Evolutionary conservation across 2,797 vertebrate genomes (phyloP).

Genomic region (Sebastes goodei): DNA sequence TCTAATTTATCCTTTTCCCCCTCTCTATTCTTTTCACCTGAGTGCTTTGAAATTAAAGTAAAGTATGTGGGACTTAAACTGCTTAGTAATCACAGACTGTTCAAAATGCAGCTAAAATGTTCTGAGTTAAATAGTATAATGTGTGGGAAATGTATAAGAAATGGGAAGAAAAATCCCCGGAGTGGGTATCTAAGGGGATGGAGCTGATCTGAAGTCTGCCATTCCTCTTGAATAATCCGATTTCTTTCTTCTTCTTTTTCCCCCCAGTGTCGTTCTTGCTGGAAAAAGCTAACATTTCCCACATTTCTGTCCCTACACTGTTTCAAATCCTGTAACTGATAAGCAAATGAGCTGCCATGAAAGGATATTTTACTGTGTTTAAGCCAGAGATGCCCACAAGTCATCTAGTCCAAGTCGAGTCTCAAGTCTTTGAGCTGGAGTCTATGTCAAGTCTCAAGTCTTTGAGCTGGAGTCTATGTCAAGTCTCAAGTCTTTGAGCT

Average conservation of each 20-base stretch:
- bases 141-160: slow-evolving; percentile 14
- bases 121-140: slow-evolving; percentile 17
- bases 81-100: slow-evolving; percentile 5
- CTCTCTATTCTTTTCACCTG: slow-evolving; percentile 8
- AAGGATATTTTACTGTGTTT: slow-evolving; percentile 10
- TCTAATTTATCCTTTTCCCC: not conserved
- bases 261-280: not conserved
- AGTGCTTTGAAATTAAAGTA: slow-evolving; percentile 14
- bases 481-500: too few relatives aligned
- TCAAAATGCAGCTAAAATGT: slow-evolving; percentile 4
- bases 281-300: not conserved
- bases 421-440: not conserved
- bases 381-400: not conserved
- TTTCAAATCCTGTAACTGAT: slow-evolving; percentile 30
- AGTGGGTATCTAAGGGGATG: slow-evolving; percentile 11
- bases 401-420: too few relatives aligned
- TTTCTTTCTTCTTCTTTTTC: slow-evolving; percentile 20
- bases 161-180: slow-evolving; percentile 26
- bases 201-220: slow-evolving; percentile 44
- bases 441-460: too few relatives aligned
- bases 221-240: slow-evolving; percentile 51
- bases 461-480: too few relatives aligned
- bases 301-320: not conserved
- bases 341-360: slow-evolving; percentile 23
- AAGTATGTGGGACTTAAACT: slow-evolving; percentile 9